Percentiles rank a stretch among this genome's conserved stretches.
Evolutionary conservation across 2,797 vertebrate species (phyloP).

Genomic region (Acrossocheilus wenchowensis): DNA sequence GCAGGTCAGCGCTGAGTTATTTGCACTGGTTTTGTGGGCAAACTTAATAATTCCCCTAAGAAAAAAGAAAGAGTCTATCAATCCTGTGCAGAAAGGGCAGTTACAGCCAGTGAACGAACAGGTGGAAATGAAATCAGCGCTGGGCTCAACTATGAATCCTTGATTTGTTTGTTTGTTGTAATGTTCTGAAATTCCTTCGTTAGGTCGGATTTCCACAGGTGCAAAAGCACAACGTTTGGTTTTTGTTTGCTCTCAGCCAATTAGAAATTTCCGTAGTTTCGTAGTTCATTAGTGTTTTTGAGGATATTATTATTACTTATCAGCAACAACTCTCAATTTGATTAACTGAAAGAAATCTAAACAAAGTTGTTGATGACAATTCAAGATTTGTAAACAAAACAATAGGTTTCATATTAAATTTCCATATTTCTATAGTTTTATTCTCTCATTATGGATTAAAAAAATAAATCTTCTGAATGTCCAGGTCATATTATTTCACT

Average conservation of each 20-base stretch:
- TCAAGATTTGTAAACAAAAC: background rate
- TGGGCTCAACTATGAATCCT: background rate
- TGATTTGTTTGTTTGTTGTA: conserved; percentile 39
- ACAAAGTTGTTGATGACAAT: background rate
- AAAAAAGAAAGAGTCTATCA: conserved; percentile 73
- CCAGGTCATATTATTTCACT: background rate
- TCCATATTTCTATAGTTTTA: background rate
- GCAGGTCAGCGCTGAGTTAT: conserved; percentile 71
- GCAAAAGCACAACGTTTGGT: conserved; percentile 73
- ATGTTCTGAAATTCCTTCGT: conserved; percentile 27
- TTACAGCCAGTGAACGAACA: background rate
- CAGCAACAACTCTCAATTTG: conserved; percentile 53
- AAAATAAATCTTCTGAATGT: background rate
- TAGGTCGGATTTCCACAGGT: conserved; percentile 76
- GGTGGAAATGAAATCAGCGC: conserved; percentile 9
- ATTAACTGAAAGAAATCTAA: background rate
- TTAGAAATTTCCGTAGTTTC: conserved; percentile 40
- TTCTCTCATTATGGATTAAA: background rate
- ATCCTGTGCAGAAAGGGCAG: conserved; percentile 65
- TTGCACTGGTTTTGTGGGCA: conserved; percentile 70
- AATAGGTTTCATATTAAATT: background rate
- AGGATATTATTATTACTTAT: conserved; percentile 61
- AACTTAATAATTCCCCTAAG: conserved; percentile 76
- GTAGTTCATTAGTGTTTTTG: background rate
- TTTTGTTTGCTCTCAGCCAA: conserved; percentile 37